A percentile compares a stretch with the other conserved stretches of the same genome.
Conservation (phyloP, 2,113 vertebrate genomes). For the Psilopogon haemacephalus region DNA sequence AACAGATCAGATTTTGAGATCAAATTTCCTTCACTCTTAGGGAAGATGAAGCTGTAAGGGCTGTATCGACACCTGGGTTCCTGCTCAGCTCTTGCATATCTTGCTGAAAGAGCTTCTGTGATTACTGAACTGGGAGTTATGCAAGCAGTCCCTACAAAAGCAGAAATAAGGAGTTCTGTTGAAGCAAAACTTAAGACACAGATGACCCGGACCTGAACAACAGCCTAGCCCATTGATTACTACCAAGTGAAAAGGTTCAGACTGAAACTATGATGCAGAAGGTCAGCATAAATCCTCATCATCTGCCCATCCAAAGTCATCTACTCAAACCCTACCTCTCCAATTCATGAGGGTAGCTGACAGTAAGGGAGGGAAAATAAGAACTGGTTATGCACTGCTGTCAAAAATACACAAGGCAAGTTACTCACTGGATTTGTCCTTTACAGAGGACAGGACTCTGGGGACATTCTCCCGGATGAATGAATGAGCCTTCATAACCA, state of each 20-base stretch:
- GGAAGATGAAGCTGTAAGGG: not conserved
- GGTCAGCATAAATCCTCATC: not conserved
- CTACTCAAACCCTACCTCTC: not conserved
- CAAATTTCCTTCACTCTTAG: not conserved
- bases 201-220: not conserved
- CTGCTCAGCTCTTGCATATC: not conserved
- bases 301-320: not conserved
- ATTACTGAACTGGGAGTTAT: not conserved
- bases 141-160: not conserved
- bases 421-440: constrained; percentile 83
- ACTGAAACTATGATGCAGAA: not conserved
- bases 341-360: not conserved
- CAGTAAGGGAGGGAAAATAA: not conserved
- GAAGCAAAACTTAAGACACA: not conserved
- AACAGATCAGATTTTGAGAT: not conserved
- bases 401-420: not conserved
- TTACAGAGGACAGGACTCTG: constrained; percentile 75
- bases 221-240: not conserved
- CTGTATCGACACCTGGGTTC: fast-evolving
- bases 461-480: constrained; percentile 92
- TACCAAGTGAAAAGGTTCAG: not conserved
- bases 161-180: not conserved
- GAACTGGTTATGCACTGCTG: not conserved
- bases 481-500: constrained; percentile 93
- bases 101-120: not conserved